Conservation (phyloP, 35 echinoderm and acorn worm species). For the Acanthaster planci region DNA sequence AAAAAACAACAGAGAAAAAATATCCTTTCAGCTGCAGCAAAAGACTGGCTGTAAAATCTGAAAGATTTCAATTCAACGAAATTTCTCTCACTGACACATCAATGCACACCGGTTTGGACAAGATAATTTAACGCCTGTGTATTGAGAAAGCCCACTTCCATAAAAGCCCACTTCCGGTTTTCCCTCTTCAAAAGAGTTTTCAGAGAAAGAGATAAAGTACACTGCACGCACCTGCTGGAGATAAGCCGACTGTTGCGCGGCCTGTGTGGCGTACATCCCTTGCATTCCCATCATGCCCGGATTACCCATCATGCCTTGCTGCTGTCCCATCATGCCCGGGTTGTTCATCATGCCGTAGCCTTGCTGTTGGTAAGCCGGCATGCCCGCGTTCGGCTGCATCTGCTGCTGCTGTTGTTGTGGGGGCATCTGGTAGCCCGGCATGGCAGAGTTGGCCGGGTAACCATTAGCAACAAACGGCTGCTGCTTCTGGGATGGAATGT, state of each 20-base stretch:
- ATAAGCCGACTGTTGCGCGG: constrained; percentile 54
- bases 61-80: no score
- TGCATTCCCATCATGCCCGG: constrained; percentile 22
- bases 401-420: constrained; percentile 19
- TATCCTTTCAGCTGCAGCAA: no score
- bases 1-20: no score
- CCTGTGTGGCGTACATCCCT: neutral
- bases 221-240: constrained; percentile 56
- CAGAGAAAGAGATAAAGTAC: no score
- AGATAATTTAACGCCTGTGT: no score
- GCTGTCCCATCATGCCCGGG: constrained; percentile 18
- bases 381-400: constrained; percentile 20
- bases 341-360: constrained; percentile 18
- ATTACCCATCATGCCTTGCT: constrained; percentile 59
- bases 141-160: no score
- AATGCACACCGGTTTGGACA: no score
- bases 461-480: constrained; percentile 26
- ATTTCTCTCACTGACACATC: no score
- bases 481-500: constrained; percentile 86
- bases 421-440: constrained; percentile 11
- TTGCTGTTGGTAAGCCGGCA: constrained; percentile 6
- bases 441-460: constrained; percentile 1
- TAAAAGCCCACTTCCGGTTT: no score
- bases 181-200: no score
- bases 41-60: no score